Percentiles rank a stretch among this genome's conserved stretches.
Evolutionary conservation across 2,113 vertebrate genomes (phyloP).

Genomic region (Neotoma lepida): DNA sequence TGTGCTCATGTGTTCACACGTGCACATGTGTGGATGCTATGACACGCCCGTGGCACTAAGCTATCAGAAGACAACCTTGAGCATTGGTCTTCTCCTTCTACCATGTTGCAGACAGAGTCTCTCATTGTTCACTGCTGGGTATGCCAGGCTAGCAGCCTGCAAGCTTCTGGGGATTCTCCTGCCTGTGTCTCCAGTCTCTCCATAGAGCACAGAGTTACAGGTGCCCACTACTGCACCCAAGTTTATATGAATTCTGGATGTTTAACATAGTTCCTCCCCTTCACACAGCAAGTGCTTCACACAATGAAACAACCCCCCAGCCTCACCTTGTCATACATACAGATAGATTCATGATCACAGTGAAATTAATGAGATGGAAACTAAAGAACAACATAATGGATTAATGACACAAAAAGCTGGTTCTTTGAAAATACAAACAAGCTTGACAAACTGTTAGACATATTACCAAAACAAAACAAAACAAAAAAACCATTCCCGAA

Average conservation of each 20-base stretch:
- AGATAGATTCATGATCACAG: not conserved
- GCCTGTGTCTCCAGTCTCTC: not conserved
- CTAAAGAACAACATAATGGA: not conserved
- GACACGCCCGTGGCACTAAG: too few species aligned
- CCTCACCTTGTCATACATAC: not conserved
- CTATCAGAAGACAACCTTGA: not conserved
- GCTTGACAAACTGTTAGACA: not conserved
- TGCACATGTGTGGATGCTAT: not conserved
- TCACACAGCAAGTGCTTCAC: not conserved
- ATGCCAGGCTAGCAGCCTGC: too few species aligned
- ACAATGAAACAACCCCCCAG: not conserved
- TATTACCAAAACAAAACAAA: too few species aligned
- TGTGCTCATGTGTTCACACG: too few species aligned
- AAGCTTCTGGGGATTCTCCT: not conserved
- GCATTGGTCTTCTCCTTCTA: not conserved
- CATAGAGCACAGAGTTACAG: not conserved
- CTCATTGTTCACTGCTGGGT: not conserved
- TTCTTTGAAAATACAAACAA: not conserved
- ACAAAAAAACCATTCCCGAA: too few species aligned
- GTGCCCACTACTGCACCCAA: too few species aligned
- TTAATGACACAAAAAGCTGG: not conserved
- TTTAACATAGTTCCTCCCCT: not conserved
- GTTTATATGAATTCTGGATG: not conserved
- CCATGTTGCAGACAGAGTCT: not conserved
- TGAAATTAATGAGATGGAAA: not conserved